Evolutionary conservation across 2,888 invertebrate species (phyloP).

Genomic region (Drosophila atripex): DNA sequence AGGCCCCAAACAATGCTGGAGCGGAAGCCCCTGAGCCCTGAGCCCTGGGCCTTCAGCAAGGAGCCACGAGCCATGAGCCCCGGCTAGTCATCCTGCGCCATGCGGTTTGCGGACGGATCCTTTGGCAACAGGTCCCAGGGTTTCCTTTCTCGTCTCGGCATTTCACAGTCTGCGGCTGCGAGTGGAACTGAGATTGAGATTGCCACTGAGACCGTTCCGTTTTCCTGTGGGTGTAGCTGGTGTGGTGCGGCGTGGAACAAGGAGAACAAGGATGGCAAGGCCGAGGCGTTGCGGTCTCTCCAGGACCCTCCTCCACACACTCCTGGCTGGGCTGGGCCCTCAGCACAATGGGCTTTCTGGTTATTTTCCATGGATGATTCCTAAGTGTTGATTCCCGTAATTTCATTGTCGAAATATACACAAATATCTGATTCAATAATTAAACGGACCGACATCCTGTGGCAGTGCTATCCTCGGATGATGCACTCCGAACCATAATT

Average conservation of each 20-base stretch:
- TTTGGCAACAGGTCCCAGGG: constrained; percentile 26
- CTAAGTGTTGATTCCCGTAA: neutral
- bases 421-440: neutral
- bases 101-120: constrained; percentile 16
- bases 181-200: neutral
- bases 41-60: neutral
- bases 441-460: neutral
- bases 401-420: neutral
- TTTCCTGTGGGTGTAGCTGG: neutral
- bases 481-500: neutral
- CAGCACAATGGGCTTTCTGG: neutral
- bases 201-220: neutral
- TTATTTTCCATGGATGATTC: neutral
- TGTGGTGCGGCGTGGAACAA: neutral
- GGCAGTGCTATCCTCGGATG: neutral
- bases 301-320: neutral
- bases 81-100: constrained; percentile 6
- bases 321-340: neutral
- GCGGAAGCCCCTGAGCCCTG: constrained; percentile 8
- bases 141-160: constrained; percentile 1
- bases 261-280: neutral
- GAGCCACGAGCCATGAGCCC: neutral
- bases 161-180: constrained; percentile 9
- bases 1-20: constrained; percentile 24
- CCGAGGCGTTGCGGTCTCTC: neutral